Evolutionary conservation across 2,888 invertebrate species (phyloP), one percentile per base, ranked within the genome.

Genomic region (Labia minor): DNA sequence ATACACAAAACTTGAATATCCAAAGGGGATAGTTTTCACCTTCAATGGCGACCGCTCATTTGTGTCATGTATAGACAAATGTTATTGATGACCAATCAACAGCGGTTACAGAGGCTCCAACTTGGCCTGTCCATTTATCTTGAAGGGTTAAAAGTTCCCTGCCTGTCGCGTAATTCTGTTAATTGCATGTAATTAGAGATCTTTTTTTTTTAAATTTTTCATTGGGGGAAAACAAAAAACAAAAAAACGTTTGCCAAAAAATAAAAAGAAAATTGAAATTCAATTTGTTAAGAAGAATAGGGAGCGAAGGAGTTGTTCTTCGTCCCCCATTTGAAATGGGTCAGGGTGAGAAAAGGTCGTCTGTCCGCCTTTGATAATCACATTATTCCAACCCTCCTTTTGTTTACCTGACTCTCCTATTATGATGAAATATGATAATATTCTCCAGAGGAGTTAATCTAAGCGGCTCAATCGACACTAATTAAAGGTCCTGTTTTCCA

Each of bases 11-110:
- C 49, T 49, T 49, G 49, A 16, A 49, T 49, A 8, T 49, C 14
- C n/a, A 8, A 8, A 6, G 26, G 26, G 8, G 49, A 3, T 16
- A 14, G 49, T 14, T 49, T 3, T 2, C 49, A 14, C 33, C 1
- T 64, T 49, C 21, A 21, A 49, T 66, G 63, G 66, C 66, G 66
- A 66, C 66, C 61, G 68, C 69, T 70, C 70, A 70, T 70, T 70
- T 70, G 66, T 67, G 67, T 70, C 65, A 66, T 69, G 70, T 66
- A 64, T 70, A 69, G 68, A 67, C 70, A 70, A 70, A 70, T 66
- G 67, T 69, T 68, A 70, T 70, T 68, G 70, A 70, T 70, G 67
- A 68, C 67, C 68, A 66, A 69, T 69, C 63, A 65, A 64, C 66
- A 66, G 26, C 19, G 18, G 33, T 37, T 65, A 33, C 11, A 20